Conservation (phyloP, 2,797 vertebrate genomes). For the Cyclura pinguis region DNA sequence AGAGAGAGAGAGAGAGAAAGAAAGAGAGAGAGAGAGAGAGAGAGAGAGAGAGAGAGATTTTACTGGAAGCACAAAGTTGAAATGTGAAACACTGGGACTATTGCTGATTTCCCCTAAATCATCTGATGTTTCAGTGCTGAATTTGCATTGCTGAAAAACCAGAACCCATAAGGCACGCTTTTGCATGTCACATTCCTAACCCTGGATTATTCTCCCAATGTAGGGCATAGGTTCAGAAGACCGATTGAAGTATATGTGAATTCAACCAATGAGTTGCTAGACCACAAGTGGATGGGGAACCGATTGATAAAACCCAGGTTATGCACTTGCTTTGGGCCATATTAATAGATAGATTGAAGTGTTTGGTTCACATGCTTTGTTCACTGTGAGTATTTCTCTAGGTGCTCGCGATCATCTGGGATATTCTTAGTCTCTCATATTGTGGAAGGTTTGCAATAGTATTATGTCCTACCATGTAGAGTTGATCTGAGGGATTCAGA, state of each 20-base stretch:
- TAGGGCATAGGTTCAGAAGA: not conserved
- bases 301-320: not conserved
- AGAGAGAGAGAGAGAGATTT: too few species aligned
- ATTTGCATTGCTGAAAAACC: not conserved
- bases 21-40: too few species aligned
- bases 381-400: not conserved
- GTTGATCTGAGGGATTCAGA: not conserved
- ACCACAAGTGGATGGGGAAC: not conserved
- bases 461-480: not conserved
- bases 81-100: not conserved
- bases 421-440: not conserved
- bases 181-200: not conserved
- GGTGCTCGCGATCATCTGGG: not conserved
- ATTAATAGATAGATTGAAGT: not conserved
- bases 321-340: not conserved
- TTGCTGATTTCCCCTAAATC: not conserved
- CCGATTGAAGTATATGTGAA: not conserved
- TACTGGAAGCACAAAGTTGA: slow-evolving; percentile 37
- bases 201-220: not conserved
- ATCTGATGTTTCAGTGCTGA: slow-evolving; percentile 8
- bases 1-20: too few species aligned
- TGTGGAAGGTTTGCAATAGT: not conserved
- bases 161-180: not conserved
- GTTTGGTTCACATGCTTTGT: not conserved
- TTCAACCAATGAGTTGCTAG: not conserved